These are phyloP conservation scores for Lerema accius DNA, from an alignment of 1,140 invertebrate genomes.

Conservation along the genomic window DNA sequence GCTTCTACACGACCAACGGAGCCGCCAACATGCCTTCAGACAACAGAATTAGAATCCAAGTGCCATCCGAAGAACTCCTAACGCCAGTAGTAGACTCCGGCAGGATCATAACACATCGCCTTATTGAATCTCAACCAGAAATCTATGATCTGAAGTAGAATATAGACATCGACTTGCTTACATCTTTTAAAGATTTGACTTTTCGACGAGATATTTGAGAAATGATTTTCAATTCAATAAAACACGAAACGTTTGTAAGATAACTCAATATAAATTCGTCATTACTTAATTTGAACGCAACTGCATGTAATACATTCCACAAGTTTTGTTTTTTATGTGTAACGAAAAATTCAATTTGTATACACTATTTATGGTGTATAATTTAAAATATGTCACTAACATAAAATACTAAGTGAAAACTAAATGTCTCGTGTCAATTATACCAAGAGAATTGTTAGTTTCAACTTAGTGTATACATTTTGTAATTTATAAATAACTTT, in stretches of 20 bases:
- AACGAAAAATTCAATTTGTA: background rate
- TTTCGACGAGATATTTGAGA: background rate
- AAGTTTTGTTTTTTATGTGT: background rate
- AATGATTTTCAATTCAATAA: too few relatives aligned
- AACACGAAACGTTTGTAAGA: too few relatives aligned
- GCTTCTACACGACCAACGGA: conserved; percentile 67
- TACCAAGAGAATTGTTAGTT: background rate
- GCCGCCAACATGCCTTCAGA: conserved; percentile 73
- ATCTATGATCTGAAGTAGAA: conserved; percentile 69
- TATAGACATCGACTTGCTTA: conserved; percentile 1
- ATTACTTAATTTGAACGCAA: background rate
- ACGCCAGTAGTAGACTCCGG: conserved; percentile 88
- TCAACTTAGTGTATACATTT: background rate
- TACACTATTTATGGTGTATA: background rate
- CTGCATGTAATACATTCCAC: background rate
- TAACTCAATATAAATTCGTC: background rate
- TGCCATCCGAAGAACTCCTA: conserved; percentile 85
- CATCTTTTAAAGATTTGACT: background rate
- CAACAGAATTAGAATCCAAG: conserved; percentile 87
- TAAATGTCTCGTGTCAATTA: background rate
- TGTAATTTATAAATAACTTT: background rate
- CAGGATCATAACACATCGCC: conserved; percentile 64
- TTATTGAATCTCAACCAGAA: conserved; percentile 67
- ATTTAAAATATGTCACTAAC: background rate
- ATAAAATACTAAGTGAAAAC: background rate